Percentiles rank a stretch among this genome's conserved stretches.
Evolutionary conservation across 2,888 invertebrate species (phyloP).

Genomic region (Dicyrtoma fusca): DNA sequence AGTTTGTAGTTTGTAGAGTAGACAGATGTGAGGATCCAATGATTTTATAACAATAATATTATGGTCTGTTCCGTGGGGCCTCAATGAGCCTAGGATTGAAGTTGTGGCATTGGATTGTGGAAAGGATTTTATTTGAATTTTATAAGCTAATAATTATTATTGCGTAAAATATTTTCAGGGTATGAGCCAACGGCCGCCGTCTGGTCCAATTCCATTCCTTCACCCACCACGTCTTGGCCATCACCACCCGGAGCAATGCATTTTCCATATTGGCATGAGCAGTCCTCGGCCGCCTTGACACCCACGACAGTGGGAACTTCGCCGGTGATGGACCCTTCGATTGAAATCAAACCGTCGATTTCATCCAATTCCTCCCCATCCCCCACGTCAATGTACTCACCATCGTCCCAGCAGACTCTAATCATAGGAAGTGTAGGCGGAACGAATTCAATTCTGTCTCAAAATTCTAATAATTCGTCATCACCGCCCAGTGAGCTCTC

Average conservation of each 20-base stretch:
- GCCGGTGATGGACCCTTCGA: slow-evolving; percentile 17
- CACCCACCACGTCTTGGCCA: slow-evolving; percentile 46
- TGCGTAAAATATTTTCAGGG: too few relatives aligned
- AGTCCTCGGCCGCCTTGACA: slow-evolving; percentile 28
- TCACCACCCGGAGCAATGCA: slow-evolving; percentile 46
- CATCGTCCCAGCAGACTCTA: slow-evolving; percentile 8
- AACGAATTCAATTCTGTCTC: slow-evolving; percentile 23
- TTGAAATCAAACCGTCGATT: slow-evolving; percentile 21
- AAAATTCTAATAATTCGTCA: slow-evolving; percentile 29
- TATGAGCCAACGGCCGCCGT: slow-evolving; percentile 43
- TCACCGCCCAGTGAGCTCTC: slow-evolving; percentile 16
- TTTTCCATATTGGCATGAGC: slow-evolving; percentile 52
- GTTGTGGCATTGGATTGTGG: too few relatives aligned
- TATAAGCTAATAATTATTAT: not conserved
- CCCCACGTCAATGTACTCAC: slow-evolving; percentile 36
- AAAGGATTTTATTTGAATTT: not conserved
- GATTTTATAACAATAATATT: too few relatives aligned
- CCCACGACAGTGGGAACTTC: slow-evolving; percentile 23
- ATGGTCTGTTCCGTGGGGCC: too few relatives aligned
- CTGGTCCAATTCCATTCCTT: slow-evolving; percentile 48
- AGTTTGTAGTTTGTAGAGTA: too few relatives aligned
- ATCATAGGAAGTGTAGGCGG: slow-evolving; percentile 18
- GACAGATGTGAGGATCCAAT: too few relatives aligned
- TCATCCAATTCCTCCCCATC: slow-evolving; percentile 38
- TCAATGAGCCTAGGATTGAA: too few relatives aligned